Conservation (phyloP, 2,113 vertebrate genomes). For the crab-eating macaque (Macaca fascicularis) region DNA sequence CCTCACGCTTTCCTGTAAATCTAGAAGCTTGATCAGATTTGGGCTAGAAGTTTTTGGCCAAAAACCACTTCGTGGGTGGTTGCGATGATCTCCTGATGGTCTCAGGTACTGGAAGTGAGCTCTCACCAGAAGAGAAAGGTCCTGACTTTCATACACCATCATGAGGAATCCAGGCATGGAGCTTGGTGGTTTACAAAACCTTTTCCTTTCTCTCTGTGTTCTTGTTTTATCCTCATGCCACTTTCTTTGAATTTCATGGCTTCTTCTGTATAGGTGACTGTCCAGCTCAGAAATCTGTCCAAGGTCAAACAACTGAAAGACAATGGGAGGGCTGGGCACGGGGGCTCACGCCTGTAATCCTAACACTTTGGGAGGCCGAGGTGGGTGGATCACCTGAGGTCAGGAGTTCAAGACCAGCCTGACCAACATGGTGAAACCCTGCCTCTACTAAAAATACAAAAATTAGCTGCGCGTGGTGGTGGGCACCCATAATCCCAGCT, state of each 20-base stretch:
- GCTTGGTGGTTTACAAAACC: not conserved
- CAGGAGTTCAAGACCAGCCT: no score
- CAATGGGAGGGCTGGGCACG: no score
- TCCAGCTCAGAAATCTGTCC: not conserved
- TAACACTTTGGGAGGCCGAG: no score
- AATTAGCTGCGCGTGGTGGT: no score
- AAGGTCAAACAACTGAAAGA: not conserved
- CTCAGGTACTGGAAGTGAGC: not conserved
- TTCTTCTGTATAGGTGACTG: not conserved
- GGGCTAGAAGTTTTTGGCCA: not conserved
- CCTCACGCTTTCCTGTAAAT: not conserved
- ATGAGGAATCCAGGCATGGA: accelerated
- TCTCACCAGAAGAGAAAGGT: not conserved
- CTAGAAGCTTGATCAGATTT: not conserved
- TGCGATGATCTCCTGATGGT: not conserved
- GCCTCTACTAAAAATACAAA: no score
- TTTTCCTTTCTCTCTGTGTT: not conserved
- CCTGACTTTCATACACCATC: not conserved
- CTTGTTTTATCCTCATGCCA: not conserved
- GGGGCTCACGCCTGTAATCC: no score
- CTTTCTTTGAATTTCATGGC: not conserved
- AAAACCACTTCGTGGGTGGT: not conserved
- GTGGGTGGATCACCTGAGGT: no score
- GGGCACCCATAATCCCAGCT: no score
- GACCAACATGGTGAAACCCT: no score